Evolutionary conservation across 2,113 vertebrate species (phyloP), one percentile per base, ranked within the genome.

Genomic region (Rhinogobius similis): DNA sequence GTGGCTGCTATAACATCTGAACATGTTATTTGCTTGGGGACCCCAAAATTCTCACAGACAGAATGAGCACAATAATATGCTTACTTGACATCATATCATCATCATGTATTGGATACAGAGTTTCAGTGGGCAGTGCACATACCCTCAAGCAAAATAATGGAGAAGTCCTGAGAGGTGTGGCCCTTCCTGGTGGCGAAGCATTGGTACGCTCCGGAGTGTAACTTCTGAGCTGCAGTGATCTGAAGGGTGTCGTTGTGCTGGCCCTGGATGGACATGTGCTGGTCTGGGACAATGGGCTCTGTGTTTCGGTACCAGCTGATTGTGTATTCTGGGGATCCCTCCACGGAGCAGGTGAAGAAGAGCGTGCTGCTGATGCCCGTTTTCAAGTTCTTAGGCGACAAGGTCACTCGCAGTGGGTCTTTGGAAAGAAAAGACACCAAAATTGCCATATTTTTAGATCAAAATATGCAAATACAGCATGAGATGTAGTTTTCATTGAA

Each of bases 301-400:
- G 97, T 98, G 94, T 99, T 99, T 77, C 96, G 94, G 91, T 95
- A 99, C 98, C 98, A 99, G 89, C 87, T 94, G 90, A 98, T 92
- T 78, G 92, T 79, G 76, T 97, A 98, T 86, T 98, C 95, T 0
- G 97, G 96, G 3, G 97, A 96, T 55, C 98, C 97, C 29, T 94
- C 94, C 66, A 98, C 95, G 21, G 95, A 90, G 52, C 98, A 98
- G 24, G 96, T 97, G 74, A 99, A 95, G 91, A 98, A 98, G 85
- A 99, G 94, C 0, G 98, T 98, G 92, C 96, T 98, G 90, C 98
- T 97, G 32, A 99, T 98, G 86, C 97, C 97, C 0, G 97, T 98
- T 89, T 99, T 99, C 86, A 99, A 93, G 87, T 98, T 98, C 94
- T 98, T 98, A 73, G 98, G 98, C 70, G 97, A 96, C 81, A 99